Evolutionary conservation across 2,888 invertebrate species (phyloP), one percentile per base, ranked within the genome.

Genomic region (Colostygia pectinataria): DNA sequence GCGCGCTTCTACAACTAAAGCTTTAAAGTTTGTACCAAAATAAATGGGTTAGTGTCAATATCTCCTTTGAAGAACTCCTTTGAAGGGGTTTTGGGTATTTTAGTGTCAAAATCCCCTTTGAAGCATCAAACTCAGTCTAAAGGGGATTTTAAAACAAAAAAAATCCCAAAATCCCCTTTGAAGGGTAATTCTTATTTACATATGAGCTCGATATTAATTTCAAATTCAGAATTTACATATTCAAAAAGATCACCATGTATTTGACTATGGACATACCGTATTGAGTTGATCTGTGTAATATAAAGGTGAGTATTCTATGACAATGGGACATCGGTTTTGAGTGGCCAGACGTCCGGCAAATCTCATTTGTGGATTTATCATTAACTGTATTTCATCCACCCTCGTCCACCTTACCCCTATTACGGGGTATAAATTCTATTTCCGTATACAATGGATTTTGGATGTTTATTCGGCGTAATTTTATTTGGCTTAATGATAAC

Each of bases 291-390:
- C 66, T 71, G 74, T 78, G 78, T 80, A 80, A 79, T 83, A 74
- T 78, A 88, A 50, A 89, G 89, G 89, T 88, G 84, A 87, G 85
- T 84, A 81, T 83, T 80, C 80, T 75, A 72, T 83, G 80, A 90
- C 88, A 90, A 89, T 86, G 61, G 83, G 61, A 66, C 75, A 77
- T 77, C 76, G 80, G 78, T 80, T 82, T 84, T 76, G 87, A 89
- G 89, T 89, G 84, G 87, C 83, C 88, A 80, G 80, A 76, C 81
- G 88, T 83, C 87, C 86, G 74, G 82, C 85, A 88, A 89, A 90
- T 90, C 90, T 89, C 88, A 89, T 90, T 90, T 89, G 87, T 84
- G 88, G 88, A 88, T 86, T 90, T 90, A 88, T 90, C 88, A 89
- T 89, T 88, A 89, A 87, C 87, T 82, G 83, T 82, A 86, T 89